phyloP scores from a whole-genome alignment of 1,140 invertebrate genomes.

The Trichonephila inaurata region DNA sequence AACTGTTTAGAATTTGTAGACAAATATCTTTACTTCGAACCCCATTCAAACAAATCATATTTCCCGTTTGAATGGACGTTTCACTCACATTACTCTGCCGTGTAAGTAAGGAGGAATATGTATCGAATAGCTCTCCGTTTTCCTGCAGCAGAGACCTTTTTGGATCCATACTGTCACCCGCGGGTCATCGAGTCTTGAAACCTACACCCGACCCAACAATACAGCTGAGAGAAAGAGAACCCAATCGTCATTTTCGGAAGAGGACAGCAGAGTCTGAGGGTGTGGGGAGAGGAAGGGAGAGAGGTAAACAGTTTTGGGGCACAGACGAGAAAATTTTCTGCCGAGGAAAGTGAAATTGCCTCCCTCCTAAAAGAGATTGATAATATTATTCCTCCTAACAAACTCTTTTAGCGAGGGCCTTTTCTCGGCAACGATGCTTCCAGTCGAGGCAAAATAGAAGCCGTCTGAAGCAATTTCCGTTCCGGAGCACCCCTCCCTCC shows the following conservation, averaged over 20 bases:
- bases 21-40: no score
- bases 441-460: slow-evolving; percentile 66
- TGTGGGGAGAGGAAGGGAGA: neutral
- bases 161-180: neutral
- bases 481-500: neutral
- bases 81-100: no score
- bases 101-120: no score
- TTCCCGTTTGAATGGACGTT: no score
- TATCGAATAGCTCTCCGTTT: no score
- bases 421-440: slow-evolving; percentile 46
- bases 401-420: slow-evolving; percentile 61
- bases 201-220: neutral
- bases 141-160: neutral
- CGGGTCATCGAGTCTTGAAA: neutral
- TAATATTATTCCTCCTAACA: slow-evolving; percentile 71
- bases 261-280: neutral
- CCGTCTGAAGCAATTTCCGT: slow-evolving; percentile 70
- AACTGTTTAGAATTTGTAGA: no score
- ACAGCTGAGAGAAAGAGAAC: neutral
- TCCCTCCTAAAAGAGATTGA: slow-evolving; percentile 60
- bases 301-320: slow-evolving; percentile 10
- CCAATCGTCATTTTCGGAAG: neutral
- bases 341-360: slow-evolving; percentile 45
- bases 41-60: no score
- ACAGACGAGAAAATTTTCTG: slow-evolving; percentile 40